phyloP scores from a whole-genome alignment of 2,113 vertebrate species.

The Recurvirostra avosetta region DNA sequence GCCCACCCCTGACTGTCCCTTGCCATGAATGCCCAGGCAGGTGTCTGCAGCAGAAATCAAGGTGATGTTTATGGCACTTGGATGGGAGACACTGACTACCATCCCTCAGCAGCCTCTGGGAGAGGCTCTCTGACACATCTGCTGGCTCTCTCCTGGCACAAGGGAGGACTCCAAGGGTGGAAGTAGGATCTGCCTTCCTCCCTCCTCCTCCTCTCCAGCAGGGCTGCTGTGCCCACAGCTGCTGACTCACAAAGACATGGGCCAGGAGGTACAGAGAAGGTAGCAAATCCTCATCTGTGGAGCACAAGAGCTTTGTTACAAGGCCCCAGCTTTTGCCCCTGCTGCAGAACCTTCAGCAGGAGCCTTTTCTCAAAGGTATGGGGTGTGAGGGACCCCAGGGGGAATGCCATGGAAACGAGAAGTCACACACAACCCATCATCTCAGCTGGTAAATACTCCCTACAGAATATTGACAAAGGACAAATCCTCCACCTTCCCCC shows the following conservation, averaged over 20 bases:
- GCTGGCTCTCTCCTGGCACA: neutral
- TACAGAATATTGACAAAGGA: neutral
- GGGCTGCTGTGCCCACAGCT: neutral
- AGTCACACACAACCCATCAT: accelerated
- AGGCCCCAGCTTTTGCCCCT: neutral
- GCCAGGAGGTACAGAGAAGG: accelerated
- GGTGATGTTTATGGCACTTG: neutral
- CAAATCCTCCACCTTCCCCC: neutral
- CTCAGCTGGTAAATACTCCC: neutral
- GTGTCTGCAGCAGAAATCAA: neutral
- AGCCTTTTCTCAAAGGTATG: neutral
- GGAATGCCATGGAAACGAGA: neutral
- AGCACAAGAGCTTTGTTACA: neutral
- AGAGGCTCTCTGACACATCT: neutral
- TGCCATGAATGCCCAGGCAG: accelerated
- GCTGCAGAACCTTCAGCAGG: neutral
- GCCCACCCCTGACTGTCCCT: neutral
- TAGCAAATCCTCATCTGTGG: neutral
- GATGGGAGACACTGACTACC: too few species aligned
- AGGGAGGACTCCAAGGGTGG: neutral
- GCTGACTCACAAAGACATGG: neutral
- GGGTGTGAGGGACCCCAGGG: neutral
- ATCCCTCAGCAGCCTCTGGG: neutral
- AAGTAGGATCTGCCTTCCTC: neutral
- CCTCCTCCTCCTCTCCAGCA: neutral